Evolutionary conservation across 53 echinoderm and acorn worm genomes (phyloP).

Genomic region (Patiria pectinifera): DNA sequence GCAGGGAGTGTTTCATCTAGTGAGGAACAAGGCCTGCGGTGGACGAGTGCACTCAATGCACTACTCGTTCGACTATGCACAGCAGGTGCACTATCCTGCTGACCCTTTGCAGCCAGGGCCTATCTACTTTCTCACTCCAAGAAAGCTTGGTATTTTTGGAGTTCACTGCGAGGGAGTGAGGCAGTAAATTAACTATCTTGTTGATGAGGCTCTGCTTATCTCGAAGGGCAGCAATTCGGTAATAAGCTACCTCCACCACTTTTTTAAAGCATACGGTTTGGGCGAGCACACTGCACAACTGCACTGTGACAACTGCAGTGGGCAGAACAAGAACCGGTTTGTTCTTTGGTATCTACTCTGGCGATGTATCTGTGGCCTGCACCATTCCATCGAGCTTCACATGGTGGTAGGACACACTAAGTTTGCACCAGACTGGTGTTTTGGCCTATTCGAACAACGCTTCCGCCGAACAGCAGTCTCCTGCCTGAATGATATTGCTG

Average conservation of each 20-base stretch:
- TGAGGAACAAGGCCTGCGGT: conserved; percentile 23
- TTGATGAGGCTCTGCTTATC: conserved; percentile 62
- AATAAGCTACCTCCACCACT: conserved; percentile 62
- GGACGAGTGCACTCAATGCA: conserved; percentile 30
- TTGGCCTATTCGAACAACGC: conserved; percentile 65
- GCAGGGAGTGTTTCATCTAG: background rate
- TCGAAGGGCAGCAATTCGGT: conserved; percentile 75
- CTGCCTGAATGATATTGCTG: conserved; percentile 52
- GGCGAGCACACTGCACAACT: conserved; percentile 56
- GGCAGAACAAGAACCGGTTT: conserved; percentile 72
- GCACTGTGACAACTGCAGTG: conserved; percentile 73
- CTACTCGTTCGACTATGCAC: conserved; percentile 78
- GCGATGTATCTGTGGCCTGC: conserved; percentile 30
- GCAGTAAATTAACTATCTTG: conserved; percentile 73
- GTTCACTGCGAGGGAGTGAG: conserved; percentile 61
- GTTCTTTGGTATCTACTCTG: conserved; percentile 60
- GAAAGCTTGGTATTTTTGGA: conserved; percentile 74
- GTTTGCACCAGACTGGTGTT: conserved; percentile 75
- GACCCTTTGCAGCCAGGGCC: conserved; percentile 76
- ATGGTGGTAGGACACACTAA: conserved; percentile 71
- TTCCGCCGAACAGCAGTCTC: conserved; percentile 45
- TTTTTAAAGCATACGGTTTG: conserved; percentile 58
- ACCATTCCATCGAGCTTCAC: background rate
- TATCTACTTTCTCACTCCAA: conserved; percentile 65
- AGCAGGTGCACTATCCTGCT: conserved; percentile 45